Base-by-base conservation (phyloP, 1,140 invertebrate genomes). In the Saccostrea echinata region DNA sequence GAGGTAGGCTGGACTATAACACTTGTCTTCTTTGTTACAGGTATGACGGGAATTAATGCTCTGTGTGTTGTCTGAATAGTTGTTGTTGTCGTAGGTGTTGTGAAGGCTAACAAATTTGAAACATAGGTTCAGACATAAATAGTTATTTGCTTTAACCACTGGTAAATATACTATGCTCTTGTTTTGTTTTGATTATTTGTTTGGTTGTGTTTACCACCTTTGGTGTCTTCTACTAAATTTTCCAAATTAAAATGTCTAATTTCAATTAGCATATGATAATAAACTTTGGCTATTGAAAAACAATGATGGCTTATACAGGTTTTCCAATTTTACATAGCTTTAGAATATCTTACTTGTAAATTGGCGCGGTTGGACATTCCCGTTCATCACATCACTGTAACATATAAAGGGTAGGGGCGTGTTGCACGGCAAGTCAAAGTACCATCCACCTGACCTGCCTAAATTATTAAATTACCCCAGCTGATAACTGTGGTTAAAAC, bases 401-500 rank as follows among this genome's bases (percentile, higher is more conserved):
- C 81, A 82, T 9, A 82, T 53, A 53, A 82, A 82, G 4, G 81
- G 52, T 0, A 51, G 81, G 24, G 35, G 52, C 0, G n/a, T 33
- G 52, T 82, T 82, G 35, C 81, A 82, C 3, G 43, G 52, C 24
- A 82, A 12, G 81, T 82, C 81, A 82, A 51, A 52, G 24, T 43
- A 82, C 81, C 81, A 82, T 82, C 13, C 30, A n/a, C 81, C 81
- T 21, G 35, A 52, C 18, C 35, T 53, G 18, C 81, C 81, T 82
- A 52, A 80, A 30, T 43, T 6, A 43, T 3, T 43, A 43, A 43
- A 43, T 43, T 43, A 6, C 6, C 2, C 6, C 2, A 3, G 6
- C 2, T 43, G 35, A 43, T 43, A 43, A 43, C 2, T 43, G 35
- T 43, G 6, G 35, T 2, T 43, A 2, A 43, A 43, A 43, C 2